These are phyloP conservation scores for Colletes gigas DNA, from an alignment of 1,140 invertebrate genomes.

Conservation along the genomic window DNA sequence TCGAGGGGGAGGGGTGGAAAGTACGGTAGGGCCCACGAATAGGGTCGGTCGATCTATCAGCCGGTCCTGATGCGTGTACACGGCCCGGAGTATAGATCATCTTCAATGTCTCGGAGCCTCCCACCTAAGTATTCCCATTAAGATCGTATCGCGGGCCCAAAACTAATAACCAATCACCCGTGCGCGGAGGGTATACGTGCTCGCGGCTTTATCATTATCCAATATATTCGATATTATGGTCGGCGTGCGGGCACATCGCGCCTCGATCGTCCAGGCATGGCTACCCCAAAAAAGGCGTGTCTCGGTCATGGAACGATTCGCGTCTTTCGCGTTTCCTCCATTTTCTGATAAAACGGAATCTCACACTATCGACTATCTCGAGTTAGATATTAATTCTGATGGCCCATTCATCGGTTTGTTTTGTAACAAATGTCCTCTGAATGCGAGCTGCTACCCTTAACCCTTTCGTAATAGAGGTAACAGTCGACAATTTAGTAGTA, in stretches of 20 bases:
- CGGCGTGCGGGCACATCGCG: constrained; percentile 53
- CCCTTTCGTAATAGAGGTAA: no score
- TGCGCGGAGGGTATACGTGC: constrained; percentile 68
- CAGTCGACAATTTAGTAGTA: no score
- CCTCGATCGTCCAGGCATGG: constrained; percentile 18
- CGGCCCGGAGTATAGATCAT: constrained; percentile 69
- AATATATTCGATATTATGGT: constrained; percentile 71
- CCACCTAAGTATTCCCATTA: constrained; percentile 79
- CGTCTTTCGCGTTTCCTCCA: background rate
- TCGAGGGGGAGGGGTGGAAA: background rate
- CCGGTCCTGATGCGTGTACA: constrained; percentile 59
- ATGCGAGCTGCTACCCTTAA: no score
- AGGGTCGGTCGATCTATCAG: constrained; percentile 67
- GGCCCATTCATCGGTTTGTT: no score
- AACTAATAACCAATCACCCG: constrained; percentile 78
- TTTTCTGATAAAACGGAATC: background rate
- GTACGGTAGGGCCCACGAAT: constrained; percentile 58
- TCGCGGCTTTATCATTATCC: constrained; percentile 76
- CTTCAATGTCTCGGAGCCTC: constrained; percentile 74
- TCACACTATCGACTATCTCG: background rate
- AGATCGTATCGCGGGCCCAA: constrained; percentile 75
- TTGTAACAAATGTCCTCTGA: no score
- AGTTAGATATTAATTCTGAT: no score
- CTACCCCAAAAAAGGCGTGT: constrained; percentile 8
- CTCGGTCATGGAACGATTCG: background rate